Evolutionary conservation across 2,113 vertebrate species (phyloP).

Genomic region (Dromiciops gliroides): DNA sequence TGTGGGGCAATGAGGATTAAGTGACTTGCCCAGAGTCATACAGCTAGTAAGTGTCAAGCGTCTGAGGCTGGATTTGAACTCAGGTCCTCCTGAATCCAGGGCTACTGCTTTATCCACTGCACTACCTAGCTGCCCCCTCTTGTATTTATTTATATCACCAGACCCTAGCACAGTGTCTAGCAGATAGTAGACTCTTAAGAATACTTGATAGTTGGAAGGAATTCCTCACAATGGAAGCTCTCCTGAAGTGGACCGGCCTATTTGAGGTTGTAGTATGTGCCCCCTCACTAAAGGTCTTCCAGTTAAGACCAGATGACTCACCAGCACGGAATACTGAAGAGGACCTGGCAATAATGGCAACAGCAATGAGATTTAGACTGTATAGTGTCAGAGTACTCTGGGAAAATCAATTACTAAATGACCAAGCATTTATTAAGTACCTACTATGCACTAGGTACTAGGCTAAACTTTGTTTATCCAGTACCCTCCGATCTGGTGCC

Average conservation of each 20-base stretch:
- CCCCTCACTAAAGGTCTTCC: neutral
- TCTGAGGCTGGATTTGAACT: too few relatives aligned
- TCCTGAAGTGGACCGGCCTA: neutral
- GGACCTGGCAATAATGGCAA: neutral
- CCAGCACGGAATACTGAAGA: neutral
- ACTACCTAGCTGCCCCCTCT: too few relatives aligned
- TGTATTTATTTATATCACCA: too few relatives aligned
- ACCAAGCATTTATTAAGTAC: neutral
- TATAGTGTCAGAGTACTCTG: neutral
- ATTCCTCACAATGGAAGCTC: neutral
- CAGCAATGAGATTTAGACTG: neutral
- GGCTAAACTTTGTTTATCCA: neutral
- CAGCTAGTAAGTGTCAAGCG: too few relatives aligned
- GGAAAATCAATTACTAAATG: neutral
- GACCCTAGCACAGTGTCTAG: neutral
- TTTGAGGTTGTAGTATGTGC: neutral
- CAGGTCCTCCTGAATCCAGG: too few relatives aligned
- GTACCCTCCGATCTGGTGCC: neutral
- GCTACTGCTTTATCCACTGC: too few relatives aligned
- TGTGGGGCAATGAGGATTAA: too few relatives aligned
- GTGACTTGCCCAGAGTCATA: too few relatives aligned
- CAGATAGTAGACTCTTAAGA: neutral
- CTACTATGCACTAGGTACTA: neutral
- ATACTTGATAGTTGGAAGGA: neutral
- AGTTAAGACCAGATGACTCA: too few relatives aligned